phyloP scores from a whole-genome alignment of 23 tunicate genomes.

The Corella eumyota region DNA sequence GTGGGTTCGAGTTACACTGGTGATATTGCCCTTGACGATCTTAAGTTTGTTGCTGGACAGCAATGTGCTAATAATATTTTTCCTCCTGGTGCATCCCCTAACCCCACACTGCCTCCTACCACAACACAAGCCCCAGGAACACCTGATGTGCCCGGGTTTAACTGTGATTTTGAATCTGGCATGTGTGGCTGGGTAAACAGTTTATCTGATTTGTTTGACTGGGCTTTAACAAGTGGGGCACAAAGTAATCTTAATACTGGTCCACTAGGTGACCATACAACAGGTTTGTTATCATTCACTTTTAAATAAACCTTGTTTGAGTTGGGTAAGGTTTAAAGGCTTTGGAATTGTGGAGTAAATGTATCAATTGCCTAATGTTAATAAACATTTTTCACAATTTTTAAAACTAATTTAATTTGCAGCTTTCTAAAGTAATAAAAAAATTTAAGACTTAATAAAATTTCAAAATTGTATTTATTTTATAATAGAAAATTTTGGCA shows the following conservation, averaged over 20 bases:
- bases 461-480: no score
- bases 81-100: conserved; percentile 29
- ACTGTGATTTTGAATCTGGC: conserved; percentile 28
- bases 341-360: background rate
- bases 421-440: no score
- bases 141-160: conserved; percentile 37
- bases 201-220: conserved; percentile 18
- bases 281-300: conserved; percentile 19
- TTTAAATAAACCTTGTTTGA: no score
- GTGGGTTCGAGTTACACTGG: conserved; percentile 7
- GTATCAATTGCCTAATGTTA: background rate
- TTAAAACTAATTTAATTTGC: no score
- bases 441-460: no score
- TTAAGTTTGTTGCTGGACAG: conserved; percentile 7
- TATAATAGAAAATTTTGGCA: no score
- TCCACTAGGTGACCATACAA: conserved; percentile 41
- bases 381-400: no score
- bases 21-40: conserved; percentile 51
- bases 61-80: conserved; percentile 23
- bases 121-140: conserved; percentile 18
- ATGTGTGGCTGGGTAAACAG: conserved; percentile 44
- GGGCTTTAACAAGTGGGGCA: conserved; percentile 8
- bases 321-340: no score
- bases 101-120: conserved; percentile 36
- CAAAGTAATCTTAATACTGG: conserved; percentile 18